phyloP scores from a whole-genome alignment of 2,888 invertebrate genomes.

The Ariolimax columbianus region DNA sequence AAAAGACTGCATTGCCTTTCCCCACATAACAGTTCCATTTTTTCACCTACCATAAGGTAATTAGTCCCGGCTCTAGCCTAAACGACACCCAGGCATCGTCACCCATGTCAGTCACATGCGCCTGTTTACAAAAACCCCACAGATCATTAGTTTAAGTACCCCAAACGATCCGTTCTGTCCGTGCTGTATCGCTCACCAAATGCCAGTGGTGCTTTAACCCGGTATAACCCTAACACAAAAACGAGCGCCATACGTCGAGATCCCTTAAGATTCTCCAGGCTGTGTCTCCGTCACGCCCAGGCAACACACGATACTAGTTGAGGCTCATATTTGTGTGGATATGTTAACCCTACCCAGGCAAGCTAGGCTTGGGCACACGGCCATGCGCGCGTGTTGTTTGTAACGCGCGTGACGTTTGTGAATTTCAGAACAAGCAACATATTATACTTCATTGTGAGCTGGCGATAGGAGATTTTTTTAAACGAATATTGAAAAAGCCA shows the following conservation, averaged over 20 bases:
- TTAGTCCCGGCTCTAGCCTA: neutral
- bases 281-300: constrained; percentile 10
- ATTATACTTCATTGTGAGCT: neutral
- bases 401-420: constrained; percentile 4
- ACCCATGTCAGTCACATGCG: neutral
- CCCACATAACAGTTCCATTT: too few species aligned
- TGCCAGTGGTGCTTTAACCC: neutral
- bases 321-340: neutral
- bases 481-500: too few species aligned
- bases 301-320: neutral
- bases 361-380: neutral
- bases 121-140: neutral
- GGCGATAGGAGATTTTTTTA: too few species aligned
- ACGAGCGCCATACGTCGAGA: neutral
- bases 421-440: constrained; percentile 1
- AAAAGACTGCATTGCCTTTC: too few species aligned
- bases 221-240: neutral
- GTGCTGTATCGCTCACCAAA: neutral
- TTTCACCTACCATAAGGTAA: too few species aligned
- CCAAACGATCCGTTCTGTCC: neutral
- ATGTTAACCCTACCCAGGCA: neutral
- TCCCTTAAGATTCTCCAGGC: neutral
- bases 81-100: neutral
- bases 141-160: constrained; percentile 24
- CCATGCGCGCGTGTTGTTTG: neutral